Percentiles rank a stretch among this genome's conserved stretches.
phyloP scores from a whole-genome alignment of 2,888 invertebrate species.

The Aromia moschata region DNA sequence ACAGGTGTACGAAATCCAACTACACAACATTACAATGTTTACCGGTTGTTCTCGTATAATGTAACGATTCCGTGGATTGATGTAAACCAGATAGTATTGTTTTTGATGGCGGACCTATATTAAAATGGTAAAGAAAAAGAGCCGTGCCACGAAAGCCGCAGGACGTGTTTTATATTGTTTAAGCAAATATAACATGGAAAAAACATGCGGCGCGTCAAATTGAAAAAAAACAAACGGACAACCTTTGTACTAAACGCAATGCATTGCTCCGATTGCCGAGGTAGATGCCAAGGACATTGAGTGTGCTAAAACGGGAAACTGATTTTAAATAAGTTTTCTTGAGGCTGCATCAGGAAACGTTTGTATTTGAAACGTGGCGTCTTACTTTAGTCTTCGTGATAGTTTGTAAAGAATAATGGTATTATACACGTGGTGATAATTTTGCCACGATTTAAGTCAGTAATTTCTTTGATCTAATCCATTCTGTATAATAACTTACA shows the following conservation, averaged over 20 bases:
- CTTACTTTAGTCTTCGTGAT: too few species aligned
- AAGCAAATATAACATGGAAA: conserved; percentile 41
- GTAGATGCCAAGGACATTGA: too few species aligned
- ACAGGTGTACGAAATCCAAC: conserved; percentile 36
- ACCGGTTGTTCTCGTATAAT: conserved; percentile 53
- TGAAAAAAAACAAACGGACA: conserved; percentile 31
- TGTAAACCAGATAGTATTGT: conserved; percentile 56
- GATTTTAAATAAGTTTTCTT: too few species aligned
- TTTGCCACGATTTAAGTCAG: too few species aligned
- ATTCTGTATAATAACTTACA: too few species aligned
- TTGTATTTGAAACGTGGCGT: too few species aligned
- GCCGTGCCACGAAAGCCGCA: conserved; percentile 30
- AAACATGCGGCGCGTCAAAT: conserved; percentile 35
- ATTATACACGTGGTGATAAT: too few species aligned
- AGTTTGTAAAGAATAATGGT: too few species aligned
- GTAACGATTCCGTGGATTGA: conserved; percentile 53
- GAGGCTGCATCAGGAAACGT: too few species aligned
- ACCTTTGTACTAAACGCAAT: conserved; percentile 25
- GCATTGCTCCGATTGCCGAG: conserved; percentile 16
- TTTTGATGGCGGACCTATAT: conserved; percentile 49
- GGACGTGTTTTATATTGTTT: conserved; percentile 42
- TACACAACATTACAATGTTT: conserved; percentile 47
- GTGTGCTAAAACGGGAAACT: too few species aligned
- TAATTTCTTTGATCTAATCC: too few species aligned
- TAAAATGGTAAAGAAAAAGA: conserved; percentile 36